phyloP scores from a whole-genome alignment of 2,888 invertebrate genomes.

The Amphimallon solstitiale region DNA sequence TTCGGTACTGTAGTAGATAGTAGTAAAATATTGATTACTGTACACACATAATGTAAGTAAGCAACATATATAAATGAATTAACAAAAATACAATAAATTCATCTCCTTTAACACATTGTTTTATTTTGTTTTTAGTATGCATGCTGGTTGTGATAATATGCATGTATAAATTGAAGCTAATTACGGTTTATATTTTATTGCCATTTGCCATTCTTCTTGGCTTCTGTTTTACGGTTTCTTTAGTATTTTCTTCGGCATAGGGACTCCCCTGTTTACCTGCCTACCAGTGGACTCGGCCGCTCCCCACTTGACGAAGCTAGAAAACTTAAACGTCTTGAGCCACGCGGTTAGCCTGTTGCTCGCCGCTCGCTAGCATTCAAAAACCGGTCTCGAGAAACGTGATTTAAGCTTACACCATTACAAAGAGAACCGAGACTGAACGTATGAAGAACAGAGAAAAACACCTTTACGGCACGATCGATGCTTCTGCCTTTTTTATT shows the following conservation, averaged over 20 bases:
- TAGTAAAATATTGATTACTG: no score
- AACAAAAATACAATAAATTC: no score
- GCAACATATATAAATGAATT: no score
- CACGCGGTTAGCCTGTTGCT: conserved; percentile 37
- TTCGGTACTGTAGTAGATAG: no score
- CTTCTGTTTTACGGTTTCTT: background rate
- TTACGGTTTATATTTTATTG: no score
- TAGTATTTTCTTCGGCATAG: no score
- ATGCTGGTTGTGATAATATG: no score
- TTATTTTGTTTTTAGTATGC: no score
- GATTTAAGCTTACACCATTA: conserved; percentile 25
- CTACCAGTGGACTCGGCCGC: conserved; percentile 22
- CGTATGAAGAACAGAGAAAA: background rate
- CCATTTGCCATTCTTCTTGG: background rate
- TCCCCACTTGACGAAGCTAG: conserved; percentile 10
- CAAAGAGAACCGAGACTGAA: background rate
- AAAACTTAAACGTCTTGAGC: conserved; percentile 8
- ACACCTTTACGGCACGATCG: background rate
- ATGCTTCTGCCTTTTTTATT: background rate
- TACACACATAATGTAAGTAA: no score
- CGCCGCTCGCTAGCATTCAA: conserved; percentile 7
- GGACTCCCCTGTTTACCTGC: conserved; percentile 37
- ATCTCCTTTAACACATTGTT: no score
- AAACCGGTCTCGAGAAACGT: conserved; percentile 33
- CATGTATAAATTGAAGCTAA: no score